Evolutionary conservation across 1,140 invertebrate genomes (phyloP), one percentile per base, ranked within the genome.

Genomic region (Camponotus vicinus): DNA sequence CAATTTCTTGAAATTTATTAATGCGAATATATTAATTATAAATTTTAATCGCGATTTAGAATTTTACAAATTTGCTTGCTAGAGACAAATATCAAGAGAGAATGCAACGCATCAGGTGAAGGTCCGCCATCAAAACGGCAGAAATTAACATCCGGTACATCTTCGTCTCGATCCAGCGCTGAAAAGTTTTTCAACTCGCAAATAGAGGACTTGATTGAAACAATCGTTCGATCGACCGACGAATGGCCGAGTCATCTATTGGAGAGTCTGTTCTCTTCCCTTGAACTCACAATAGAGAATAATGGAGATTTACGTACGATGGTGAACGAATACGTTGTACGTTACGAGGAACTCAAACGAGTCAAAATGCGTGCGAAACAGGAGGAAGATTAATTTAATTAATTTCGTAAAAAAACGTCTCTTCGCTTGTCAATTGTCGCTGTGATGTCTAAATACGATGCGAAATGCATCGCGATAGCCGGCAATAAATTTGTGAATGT

Each of bases 161-260:
- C 63, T 32, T 64, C 87, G 5, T 66, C 86, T 0, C 73, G 49
- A 0, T 86, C 70, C 13, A 89, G 86, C 57, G 52, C 37, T 1
- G 90, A 94, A 6, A 90, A 86, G 64, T 8, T 93, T 3, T 91
- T 61, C 0, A 88, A 89, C 7, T 57, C 64, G 1, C 90, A 93
- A 77, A 87, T 93, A 0, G 90, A 93, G 66, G 86, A 93, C 0
- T 34, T 94, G 59, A 70, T 94, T 1, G 85, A 86, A 27, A 88
- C 82, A 67, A 88, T 90, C 4, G 85, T 93, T 0, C 32, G 63
- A 18, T 70, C 79, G 2, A 94, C 93, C 0, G 90, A 93, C 6
- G 64, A 87, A 1, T 94, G 93, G 93, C 75, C 86, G 0, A 92
- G 91, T 69, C 83, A 91, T 55, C 86, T 91, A 11, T 67, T 94